Conservation (phyloP, 2,797 vertebrate genomes). For the Gymnoscopelus microlampas region DNA sequence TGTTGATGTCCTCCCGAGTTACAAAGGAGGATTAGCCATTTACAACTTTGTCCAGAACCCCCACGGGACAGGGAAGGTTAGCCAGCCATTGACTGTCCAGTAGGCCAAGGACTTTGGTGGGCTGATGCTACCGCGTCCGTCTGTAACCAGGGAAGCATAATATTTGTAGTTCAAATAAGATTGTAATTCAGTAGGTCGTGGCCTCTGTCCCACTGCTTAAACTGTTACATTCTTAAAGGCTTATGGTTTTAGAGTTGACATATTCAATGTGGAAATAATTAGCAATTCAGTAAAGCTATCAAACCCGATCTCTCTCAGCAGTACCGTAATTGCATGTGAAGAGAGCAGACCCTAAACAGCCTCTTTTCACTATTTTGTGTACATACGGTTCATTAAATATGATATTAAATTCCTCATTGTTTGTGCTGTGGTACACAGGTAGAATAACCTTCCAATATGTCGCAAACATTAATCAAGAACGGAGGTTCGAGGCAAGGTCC, state of each 20-base stretch:
- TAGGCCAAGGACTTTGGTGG: constrained; percentile 37
- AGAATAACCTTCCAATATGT: constrained; percentile 33
- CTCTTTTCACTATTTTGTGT: too few relatives aligned
- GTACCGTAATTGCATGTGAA: constrained; percentile 8
- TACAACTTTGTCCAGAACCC: constrained; percentile 27
- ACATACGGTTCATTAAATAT: not conserved
- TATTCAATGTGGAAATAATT: too few relatives aligned
- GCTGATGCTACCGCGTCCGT: constrained; percentile 41
- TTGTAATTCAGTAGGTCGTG: not conserved
- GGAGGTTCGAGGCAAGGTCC: not conserved
- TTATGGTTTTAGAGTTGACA: constrained; percentile 3
- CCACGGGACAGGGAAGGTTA: constrained; percentile 29
- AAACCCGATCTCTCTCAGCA: constrained; percentile 2
- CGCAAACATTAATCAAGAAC: constrained; percentile 13
- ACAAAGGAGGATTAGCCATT: constrained; percentile 45
- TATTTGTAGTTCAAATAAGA: constrained; percentile 48
- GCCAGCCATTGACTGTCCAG: constrained; percentile 20
- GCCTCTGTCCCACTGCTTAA: constrained; percentile 18
- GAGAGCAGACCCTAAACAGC: too few relatives aligned
- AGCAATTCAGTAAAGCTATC: not conserved
- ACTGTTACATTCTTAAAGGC: constrained; percentile 22
- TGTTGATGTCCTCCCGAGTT: constrained; percentile 59
- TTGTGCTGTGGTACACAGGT: constrained; percentile 1
- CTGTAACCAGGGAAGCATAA: constrained; percentile 55
- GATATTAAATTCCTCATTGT: not conserved